Base-by-base conservation (phyloP, 2,113 vertebrate genomes). In the Entosphenus tridentatus region DNA sequence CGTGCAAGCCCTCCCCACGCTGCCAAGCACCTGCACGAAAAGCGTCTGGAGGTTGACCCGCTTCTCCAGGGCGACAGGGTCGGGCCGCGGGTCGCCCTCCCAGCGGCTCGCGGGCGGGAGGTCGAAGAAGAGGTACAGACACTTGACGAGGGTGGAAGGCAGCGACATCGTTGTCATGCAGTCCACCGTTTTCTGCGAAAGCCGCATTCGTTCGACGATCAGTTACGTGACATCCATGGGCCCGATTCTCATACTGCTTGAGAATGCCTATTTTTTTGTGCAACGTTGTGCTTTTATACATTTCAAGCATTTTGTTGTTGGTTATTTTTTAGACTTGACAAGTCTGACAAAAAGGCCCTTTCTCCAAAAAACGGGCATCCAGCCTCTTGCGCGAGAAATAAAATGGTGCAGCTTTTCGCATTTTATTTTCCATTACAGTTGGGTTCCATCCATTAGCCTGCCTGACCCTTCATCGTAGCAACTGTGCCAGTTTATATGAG, bases 111-210 rank as follows among this genome's bases (percentile, higher is more conserved):
- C 62, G 75, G 93, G 87, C 72, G 93, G 93, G 77, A 98, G 86
- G 84, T 98, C 93, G 73, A 98, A 98, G 83, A 96, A 98, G 80
- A 98, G 82, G 82, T 98, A 98, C 1, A 96, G 84, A 76, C 93
- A 98, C 82, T 98, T 98, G 69, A 98, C 92, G 79, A 98, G 84
- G 0, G 93, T 96, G 82, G 92, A 98, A 77, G 93, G 92, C 70
- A 96, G 88, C 1, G 93, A 96, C 92, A 98, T 98, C 67, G 93
- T 98, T 55, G 93, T 96, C 93, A 98, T 98, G 84, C 90, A 96
- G 85, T 98, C 92, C 84, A 96, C 92, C 1, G 91, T 95, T 95
- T 96, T 98, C 93, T 98, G 76, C 69, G 55, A 68, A 57, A 67
- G 62, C n/a, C n/a, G 62, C n/a, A n/a, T 21, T 21, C 21, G 62